These are phyloP conservation scores for Aplodontia rufa DNA, from an alignment of 2,113 vertebrate genomes.

Conservation along the genomic window DNA sequence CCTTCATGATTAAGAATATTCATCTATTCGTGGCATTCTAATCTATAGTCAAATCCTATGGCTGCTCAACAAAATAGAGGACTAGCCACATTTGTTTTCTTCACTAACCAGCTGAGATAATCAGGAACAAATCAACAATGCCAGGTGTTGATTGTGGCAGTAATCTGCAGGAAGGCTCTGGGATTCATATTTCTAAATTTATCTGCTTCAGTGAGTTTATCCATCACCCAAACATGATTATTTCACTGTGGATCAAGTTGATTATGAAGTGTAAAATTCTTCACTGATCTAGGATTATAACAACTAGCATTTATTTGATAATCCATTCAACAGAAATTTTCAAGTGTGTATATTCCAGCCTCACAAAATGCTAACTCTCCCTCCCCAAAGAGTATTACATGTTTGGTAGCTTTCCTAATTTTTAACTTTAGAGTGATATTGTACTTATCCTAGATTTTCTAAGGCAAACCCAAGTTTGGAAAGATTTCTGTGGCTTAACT, in stretches of 20 bases:
- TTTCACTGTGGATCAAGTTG: not conserved
- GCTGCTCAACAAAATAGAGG: not conserved
- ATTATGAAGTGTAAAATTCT: not conserved
- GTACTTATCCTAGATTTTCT: conserved; percentile 3
- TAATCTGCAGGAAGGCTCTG: not conserved
- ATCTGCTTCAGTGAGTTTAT: not conserved
- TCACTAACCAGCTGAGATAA: not conserved
- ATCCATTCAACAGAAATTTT: not conserved
- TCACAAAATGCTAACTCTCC: not conserved
- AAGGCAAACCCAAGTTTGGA: not conserved
- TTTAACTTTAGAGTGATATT: conserved; percentile 4
- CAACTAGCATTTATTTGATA: not conserved
- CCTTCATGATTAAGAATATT: not conserved
- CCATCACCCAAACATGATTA: not conserved
- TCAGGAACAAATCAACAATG: not conserved
- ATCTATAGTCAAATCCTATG: not conserved
- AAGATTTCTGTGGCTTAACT: not conserved
- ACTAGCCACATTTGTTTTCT: not conserved
- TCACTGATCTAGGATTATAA: not conserved
- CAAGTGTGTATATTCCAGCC: not conserved
- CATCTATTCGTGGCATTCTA: not conserved
- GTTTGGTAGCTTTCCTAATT: not conserved
- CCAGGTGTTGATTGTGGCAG: not conserved
- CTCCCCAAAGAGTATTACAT: not conserved
- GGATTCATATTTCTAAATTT: not conserved